These are phyloP conservation scores for Anas acuta DNA, from an alignment of 2,797 vertebrate genomes.

Conservation along the genomic window DNA sequence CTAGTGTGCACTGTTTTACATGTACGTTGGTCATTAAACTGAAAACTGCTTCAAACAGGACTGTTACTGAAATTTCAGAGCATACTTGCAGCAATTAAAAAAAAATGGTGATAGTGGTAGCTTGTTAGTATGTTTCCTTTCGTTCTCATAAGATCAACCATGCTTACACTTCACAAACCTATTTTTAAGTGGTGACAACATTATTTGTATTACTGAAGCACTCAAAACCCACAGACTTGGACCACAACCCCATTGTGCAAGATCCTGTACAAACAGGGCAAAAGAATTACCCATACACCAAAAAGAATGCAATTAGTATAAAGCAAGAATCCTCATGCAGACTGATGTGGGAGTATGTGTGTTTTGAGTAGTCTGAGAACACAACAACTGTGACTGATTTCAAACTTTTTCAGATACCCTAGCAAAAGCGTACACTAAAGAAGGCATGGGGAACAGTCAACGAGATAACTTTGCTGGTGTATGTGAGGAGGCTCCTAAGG, in stretches of 20 bases:
- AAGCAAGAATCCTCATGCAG: constrained; percentile 6
- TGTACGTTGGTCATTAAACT: background rate
- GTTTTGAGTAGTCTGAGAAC: constrained; percentile 5
- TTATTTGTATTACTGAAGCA: constrained; percentile 33
- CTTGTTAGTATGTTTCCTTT: background rate
- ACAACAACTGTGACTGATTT: background rate
- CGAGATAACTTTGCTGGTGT: background rate
- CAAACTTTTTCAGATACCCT: background rate
- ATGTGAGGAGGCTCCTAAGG: background rate
- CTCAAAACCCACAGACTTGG: constrained; percentile 28
- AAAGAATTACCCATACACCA: background rate
- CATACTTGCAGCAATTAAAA: background rate
- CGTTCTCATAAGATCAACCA: constrained; percentile 12
- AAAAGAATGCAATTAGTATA: constrained; percentile 27
- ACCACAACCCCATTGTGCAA: constrained; percentile 40
- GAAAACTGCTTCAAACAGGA: background rate
- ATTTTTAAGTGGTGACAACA: constrained; percentile 49
- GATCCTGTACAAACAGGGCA: constrained; percentile 30
- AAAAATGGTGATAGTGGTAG: background rate
- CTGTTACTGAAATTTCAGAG: background rate
- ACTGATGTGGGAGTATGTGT: background rate
- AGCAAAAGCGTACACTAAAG: background rate
- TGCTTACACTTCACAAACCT: background rate
- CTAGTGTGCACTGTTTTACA: background rate
- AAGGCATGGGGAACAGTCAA: background rate